Conservation (phyloP, 2,113 vertebrate genomes). For the Montifringilla adamsi region DNA sequence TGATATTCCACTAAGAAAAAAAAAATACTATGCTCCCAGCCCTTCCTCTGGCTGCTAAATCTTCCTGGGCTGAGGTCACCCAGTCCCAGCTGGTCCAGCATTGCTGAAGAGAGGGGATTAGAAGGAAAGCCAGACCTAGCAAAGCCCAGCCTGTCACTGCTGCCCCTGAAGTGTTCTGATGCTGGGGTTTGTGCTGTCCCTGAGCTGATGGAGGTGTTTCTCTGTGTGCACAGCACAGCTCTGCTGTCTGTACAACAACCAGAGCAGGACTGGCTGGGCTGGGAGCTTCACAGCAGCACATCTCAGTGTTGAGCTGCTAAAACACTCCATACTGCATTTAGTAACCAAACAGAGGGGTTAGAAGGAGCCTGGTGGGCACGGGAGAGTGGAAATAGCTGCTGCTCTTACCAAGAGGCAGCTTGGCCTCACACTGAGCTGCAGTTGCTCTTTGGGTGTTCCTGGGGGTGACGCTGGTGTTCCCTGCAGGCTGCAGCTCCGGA, state of each 20-base stretch:
- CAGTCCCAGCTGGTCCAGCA: not conserved
- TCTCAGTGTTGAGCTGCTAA: not conserved
- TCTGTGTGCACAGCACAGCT: not conserved
- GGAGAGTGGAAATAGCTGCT: not conserved
- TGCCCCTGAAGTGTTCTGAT: not conserved
- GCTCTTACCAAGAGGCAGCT: not conserved
- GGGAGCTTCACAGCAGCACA: not conserved
- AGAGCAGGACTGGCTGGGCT: not conserved
- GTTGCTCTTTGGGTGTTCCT: rapidly evolving
- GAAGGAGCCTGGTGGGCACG: not conserved
- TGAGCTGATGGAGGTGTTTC: not conserved
- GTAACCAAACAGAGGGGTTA: rapidly evolving
- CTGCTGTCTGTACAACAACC: not conserved
- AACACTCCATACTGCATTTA: not conserved
- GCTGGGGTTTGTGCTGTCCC: not conserved
- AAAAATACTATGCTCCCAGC: rapidly evolving
- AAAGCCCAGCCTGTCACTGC: not conserved
- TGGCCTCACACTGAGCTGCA: not conserved
- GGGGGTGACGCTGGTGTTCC: not conserved
- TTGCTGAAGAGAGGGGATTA: not conserved
- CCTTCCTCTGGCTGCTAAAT: not conserved
- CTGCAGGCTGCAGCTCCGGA: conserved; percentile 56
- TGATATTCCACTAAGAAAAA: not conserved
- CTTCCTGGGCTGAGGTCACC: not conserved
- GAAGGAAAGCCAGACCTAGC: not conserved